phyloP scores from a whole-genome alignment of 2,797 vertebrate species.

The Microcaecilia unicolor region DNA sequence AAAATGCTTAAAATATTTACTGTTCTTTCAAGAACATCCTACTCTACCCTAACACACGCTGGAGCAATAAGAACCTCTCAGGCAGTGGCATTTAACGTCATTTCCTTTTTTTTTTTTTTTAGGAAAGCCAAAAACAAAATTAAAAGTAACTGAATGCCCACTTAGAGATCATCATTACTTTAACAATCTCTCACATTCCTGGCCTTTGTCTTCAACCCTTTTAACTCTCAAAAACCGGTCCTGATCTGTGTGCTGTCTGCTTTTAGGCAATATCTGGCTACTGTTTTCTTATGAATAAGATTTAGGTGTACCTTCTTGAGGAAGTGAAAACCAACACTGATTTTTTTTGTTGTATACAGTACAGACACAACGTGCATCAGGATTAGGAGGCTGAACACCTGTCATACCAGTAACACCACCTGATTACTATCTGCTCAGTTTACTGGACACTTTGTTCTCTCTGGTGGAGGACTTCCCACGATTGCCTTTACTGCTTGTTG shows the following conservation, averaged over 20 bases:
- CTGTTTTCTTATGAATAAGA: slow-evolving; percentile 40
- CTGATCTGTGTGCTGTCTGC: slow-evolving; percentile 41
- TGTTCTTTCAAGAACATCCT: too few species aligned
- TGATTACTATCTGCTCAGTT: slow-evolving; percentile 90
- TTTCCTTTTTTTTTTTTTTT: too few species aligned
- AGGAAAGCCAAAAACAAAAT: slow-evolving; percentile 9
- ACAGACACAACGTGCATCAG: slow-evolving; percentile 60
- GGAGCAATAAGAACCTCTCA: slow-evolving; percentile 8
- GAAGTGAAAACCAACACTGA: slow-evolving; percentile 46
- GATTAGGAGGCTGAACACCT: slow-evolving; percentile 40
- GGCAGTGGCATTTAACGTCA: too few species aligned
- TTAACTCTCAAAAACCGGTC: too few species aligned
- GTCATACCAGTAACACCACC: slow-evolving; percentile 18
- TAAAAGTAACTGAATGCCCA: slow-evolving; percentile 18
- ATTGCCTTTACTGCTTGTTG: slow-evolving; percentile 63
- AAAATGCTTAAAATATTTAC: too few species aligned
- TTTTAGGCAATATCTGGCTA: slow-evolving; percentile 36
- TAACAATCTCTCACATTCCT: slow-evolving; percentile 24
- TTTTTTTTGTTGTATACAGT: slow-evolving; percentile 44
- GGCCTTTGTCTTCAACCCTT: slow-evolving; percentile 10
- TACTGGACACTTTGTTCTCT: slow-evolving; percentile 83
- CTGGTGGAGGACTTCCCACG: slow-evolving; percentile 59
- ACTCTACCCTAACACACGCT: background rate
- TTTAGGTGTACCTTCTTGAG: slow-evolving; percentile 39
- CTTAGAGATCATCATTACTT: slow-evolving; percentile 12